A percentile compares a stretch with the other conserved stretches of the same genome.
Conservation (phyloP, 1,140 invertebrate species). For the Caenorhabditis inopinata region DNA sequence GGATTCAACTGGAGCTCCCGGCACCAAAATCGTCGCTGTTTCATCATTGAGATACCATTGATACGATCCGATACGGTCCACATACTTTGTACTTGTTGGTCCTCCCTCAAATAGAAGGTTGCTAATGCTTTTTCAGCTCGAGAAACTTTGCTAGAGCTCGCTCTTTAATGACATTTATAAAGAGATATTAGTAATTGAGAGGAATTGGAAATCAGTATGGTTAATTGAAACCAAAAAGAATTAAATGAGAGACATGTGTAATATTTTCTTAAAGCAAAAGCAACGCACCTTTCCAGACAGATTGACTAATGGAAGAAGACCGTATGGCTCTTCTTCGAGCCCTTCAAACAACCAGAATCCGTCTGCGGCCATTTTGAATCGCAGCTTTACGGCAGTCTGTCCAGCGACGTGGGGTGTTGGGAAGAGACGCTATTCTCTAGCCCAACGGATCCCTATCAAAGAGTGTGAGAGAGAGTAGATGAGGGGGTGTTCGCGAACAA, state of each 20-base stretch:
- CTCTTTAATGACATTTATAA: too few relatives aligned
- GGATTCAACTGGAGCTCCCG: conserved; percentile 60
- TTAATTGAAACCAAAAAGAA: too few relatives aligned
- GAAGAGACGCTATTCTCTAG: conserved; percentile 15
- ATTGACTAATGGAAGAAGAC: conserved; percentile 61
- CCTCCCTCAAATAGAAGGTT: conserved; percentile 42
- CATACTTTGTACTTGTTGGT: conserved; percentile 64
- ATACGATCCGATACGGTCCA: conserved; percentile 62
- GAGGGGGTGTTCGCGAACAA: conserved; percentile 3
- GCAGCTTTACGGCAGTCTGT: conserved; percentile 19
- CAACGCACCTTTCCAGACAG: conserved; percentile 50
- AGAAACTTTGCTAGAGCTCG: too few relatives aligned
- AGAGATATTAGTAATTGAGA: too few relatives aligned
- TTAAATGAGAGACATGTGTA: too few relatives aligned
- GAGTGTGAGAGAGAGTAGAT: conserved; percentile 17
- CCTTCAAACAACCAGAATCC: conserved; percentile 66
- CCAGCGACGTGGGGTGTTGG: conserved; percentile 11
- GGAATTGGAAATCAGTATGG: too few relatives aligned
- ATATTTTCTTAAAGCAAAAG: too few relatives aligned
- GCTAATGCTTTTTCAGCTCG: too few relatives aligned
- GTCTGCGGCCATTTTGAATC: conserved; percentile 36
- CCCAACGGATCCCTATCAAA: neutral
- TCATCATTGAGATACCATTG: conserved; percentile 65
- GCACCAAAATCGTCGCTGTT: conserved; percentile 65
- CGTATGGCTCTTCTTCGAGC: conserved; percentile 63